Evolutionary conservation across 2,797 vertebrate species (phyloP).

Genomic region (Tenualosa ilisha): DNA sequence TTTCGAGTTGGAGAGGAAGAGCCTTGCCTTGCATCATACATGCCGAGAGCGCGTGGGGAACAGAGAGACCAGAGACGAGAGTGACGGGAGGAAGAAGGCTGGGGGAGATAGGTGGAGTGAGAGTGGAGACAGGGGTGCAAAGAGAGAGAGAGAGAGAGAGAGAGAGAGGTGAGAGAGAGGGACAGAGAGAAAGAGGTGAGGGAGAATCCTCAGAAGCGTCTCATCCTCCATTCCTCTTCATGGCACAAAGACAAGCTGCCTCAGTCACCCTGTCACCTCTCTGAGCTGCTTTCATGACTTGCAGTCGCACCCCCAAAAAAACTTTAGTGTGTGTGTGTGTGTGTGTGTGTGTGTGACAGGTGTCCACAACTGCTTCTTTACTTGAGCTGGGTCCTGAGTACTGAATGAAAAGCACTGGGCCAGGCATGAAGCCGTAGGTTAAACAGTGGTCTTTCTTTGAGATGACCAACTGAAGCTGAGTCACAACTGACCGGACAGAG

Average conservation of each 20-base stretch:
- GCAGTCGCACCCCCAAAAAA: slow-evolving; percentile 44
- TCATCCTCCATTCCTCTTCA: slow-evolving; percentile 56
- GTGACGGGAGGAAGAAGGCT: slow-evolving; percentile 13
- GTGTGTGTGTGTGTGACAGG: slow-evolving; percentile 13
- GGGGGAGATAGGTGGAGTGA: neutral
- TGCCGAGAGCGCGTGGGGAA: neutral
- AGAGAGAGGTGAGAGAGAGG: slow-evolving; percentile 32
- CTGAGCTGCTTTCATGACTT: slow-evolving; percentile 17
- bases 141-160: slow-evolving; percentile 29
- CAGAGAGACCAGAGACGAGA: slow-evolving; percentile 24
- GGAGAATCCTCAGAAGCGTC: slow-evolving; percentile 45
- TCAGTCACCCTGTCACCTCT: slow-evolving; percentile 46
- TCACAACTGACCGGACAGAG: neutral
- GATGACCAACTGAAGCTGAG: neutral
- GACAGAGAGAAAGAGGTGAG: slow-evolving; percentile 42
- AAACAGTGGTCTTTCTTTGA: neutral
- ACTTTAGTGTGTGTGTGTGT: slow-evolving; percentile 32
- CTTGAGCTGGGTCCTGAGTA: neutral
- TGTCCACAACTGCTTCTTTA: neutral
- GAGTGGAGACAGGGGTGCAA: neutral
- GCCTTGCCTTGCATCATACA: slow-evolving; percentile 25
- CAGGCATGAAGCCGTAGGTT: neutral
- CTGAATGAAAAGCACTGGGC: neutral
- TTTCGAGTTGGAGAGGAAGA: slow-evolving; percentile 26
- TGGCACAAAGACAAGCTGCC: slow-evolving; percentile 47